Conservation (phyloP, 2,888 invertebrate genomes). For the Limnephilus auricula region DNA sequence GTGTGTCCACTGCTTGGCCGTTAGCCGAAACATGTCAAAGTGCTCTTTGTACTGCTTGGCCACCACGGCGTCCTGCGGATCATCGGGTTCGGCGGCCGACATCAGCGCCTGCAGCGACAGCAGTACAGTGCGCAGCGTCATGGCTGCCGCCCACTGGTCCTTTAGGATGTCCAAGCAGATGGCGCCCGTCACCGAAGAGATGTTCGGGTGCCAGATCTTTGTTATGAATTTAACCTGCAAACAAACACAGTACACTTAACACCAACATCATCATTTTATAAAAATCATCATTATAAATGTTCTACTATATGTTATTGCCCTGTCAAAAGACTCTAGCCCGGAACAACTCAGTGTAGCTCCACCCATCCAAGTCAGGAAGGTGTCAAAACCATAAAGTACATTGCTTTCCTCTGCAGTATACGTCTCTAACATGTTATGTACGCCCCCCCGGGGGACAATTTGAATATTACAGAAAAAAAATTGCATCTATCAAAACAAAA, state of each 20-base stretch:
- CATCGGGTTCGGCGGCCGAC: conserved; percentile 94
- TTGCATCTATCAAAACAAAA: too few species aligned
- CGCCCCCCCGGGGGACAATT: too few species aligned
- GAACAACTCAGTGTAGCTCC: too few species aligned
- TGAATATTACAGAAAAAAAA: too few species aligned
- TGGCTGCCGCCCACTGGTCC: conserved; percentile 99
- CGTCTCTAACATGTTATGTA: too few species aligned
- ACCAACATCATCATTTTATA: too few species aligned
- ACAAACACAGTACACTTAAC: background rate
- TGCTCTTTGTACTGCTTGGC: conserved; percentile 97
- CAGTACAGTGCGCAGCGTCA: conserved; percentile 97
- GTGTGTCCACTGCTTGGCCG: conserved; percentile 97
- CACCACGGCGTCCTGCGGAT: conserved; percentile 97
- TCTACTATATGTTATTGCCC: too few species aligned
- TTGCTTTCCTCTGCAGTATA: too few species aligned
- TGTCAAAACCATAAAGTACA: too few species aligned
- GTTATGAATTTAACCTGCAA: conserved; percentile 95
- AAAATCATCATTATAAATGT: too few species aligned
- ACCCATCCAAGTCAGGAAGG: too few species aligned
- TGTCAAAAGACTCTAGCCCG: too few species aligned
- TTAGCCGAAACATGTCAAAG: conserved; percentile 89
- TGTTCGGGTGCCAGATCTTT: conserved; percentile 99
- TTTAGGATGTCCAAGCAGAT: conserved; percentile 99
- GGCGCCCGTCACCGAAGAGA: conserved; percentile 98
- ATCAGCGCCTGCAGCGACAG: conserved; percentile 96